phyloP scores from a whole-genome alignment of 2,797 vertebrate genomes.

The Dryobates pubescens region DNA sequence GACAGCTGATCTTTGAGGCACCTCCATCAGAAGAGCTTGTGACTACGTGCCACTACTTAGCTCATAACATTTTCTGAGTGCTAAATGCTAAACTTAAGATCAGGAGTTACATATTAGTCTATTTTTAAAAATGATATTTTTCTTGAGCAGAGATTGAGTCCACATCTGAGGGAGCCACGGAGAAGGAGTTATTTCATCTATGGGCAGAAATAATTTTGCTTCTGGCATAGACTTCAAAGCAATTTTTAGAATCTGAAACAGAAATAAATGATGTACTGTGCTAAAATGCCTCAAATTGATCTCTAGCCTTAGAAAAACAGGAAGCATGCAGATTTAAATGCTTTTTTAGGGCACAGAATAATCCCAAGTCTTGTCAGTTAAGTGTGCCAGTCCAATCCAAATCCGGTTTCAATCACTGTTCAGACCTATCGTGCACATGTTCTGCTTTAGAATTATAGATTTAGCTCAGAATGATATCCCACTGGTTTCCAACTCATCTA shows the following conservation, averaged over 20 bases:
- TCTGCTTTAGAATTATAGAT: conserved; percentile 36
- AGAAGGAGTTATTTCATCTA: conserved; percentile 44
- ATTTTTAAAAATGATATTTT: not conserved
- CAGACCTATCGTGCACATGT: not conserved
- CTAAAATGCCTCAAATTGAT: conserved; percentile 62
- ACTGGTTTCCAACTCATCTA: conserved; percentile 28
- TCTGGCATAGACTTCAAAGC: conserved; percentile 67
- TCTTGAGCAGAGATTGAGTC: conserved; percentile 24
- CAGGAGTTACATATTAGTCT: not conserved
- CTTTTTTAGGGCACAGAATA: conserved; percentile 40
- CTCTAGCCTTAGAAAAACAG: conserved; percentile 46
- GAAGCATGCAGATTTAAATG: conserved; percentile 50
- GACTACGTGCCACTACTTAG: not conserved
- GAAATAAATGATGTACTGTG: conserved; percentile 53
- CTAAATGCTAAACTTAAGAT: conserved; percentile 3
- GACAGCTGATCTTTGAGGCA: not conserved
- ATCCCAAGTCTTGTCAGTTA: conserved; percentile 41
- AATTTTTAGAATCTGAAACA: conserved; percentile 64
- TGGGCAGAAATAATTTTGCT: conserved; percentile 55
- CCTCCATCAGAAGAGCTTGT: not conserved
- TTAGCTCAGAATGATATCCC: conserved; percentile 22
- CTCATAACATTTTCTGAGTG: not conserved
- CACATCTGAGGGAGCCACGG: conserved; percentile 4
- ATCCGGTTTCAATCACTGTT: conserved; percentile 30
- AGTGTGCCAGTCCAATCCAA: conserved; percentile 6